Conservation (phyloP, 2,888 invertebrate genomes). For the Drosophila neoperkinsi region DNA sequence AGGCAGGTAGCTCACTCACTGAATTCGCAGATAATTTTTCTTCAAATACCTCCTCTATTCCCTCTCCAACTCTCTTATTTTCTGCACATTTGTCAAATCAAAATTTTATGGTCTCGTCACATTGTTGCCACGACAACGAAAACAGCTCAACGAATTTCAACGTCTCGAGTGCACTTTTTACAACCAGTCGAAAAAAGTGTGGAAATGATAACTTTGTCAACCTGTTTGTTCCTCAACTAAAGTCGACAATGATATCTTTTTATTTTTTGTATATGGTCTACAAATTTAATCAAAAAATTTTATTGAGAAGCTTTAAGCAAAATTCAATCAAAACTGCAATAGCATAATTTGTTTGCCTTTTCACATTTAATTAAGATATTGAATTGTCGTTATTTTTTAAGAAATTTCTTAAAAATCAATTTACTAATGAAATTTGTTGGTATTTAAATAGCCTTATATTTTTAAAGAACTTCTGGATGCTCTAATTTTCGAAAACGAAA, state of each 20-base stretch:
- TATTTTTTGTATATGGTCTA: not conserved
- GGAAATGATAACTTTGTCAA: constrained; percentile 38
- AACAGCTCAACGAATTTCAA: constrained; percentile 43
- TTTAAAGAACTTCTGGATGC: not conserved
- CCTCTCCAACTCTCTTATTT: not conserved
- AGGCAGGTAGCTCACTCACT: constrained; percentile 58
- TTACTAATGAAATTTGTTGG: not conserved
- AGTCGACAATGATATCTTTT: not conserved
- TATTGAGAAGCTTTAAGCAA: not conserved
- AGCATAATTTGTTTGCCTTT: not conserved
- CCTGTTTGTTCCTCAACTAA: constrained; percentile 19
- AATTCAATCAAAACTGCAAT: not conserved
- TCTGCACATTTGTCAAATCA: constrained; percentile 73
- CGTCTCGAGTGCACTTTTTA: constrained; percentile 69
- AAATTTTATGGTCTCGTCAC: constrained; percentile 78
- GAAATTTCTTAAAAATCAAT: not conserved
- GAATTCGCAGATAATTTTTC: constrained; percentile 47
- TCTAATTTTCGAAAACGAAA: not conserved
- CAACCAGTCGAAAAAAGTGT: constrained; percentile 32
- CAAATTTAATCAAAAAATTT: not conserved
- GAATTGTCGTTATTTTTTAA: not conserved
- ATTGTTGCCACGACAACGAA: constrained; percentile 73
- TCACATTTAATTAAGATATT: not conserved
- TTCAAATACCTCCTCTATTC: constrained; percentile 5
- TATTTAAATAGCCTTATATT: not conserved